phyloP scores from a whole-genome alignment of 2,113 vertebrate genomes.

The Clarias batrachus region DNA sequence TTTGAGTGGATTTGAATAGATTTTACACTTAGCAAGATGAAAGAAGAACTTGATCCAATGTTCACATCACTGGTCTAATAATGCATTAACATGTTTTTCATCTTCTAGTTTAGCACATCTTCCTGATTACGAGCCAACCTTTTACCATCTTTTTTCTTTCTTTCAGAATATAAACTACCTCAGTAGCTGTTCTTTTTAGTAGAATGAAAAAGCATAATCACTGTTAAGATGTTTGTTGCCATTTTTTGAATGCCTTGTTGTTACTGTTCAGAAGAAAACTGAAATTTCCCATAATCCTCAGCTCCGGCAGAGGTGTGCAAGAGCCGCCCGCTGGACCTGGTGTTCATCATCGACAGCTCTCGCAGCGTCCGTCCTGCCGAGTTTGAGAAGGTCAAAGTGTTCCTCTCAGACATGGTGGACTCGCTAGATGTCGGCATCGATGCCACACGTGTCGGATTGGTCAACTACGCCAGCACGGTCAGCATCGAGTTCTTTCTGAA shows the following conservation, averaged over 20 bases:
- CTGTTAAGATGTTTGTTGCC: not conserved
- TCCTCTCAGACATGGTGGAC: conserved; percentile 84
- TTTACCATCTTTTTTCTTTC: not conserved
- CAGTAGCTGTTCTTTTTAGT: not conserved
- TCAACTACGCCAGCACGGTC: conserved; percentile 93
- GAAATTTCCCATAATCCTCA: conserved; percentile 46
- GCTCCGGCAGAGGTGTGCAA: conserved; percentile 72
- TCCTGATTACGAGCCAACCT: not conserved
- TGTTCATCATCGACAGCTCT: conserved; percentile 93
- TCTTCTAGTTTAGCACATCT: not conserved
- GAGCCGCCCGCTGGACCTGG: conserved; percentile 86
- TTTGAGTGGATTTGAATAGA: not conserved
- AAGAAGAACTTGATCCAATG: not conserved
- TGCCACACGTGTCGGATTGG: conserved; percentile 80
- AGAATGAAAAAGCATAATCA: not conserved
- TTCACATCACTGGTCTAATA: not conserved
- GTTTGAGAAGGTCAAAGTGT: conserved; percentile 90
- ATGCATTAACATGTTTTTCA: not conserved
- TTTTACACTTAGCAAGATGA: not conserved
- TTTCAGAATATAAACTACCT: not conserved
- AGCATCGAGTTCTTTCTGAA: conserved; percentile 85
- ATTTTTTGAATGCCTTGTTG: not conserved
- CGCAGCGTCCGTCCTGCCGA: conserved; percentile 86
- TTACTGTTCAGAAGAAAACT: not conserved
- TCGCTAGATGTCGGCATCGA: conserved; percentile 77